These are phyloP conservation scores for mouse (Mus musculus) DNA, from an alignment of 2,113 vertebrate species.

Conservation along the genomic window DNA sequence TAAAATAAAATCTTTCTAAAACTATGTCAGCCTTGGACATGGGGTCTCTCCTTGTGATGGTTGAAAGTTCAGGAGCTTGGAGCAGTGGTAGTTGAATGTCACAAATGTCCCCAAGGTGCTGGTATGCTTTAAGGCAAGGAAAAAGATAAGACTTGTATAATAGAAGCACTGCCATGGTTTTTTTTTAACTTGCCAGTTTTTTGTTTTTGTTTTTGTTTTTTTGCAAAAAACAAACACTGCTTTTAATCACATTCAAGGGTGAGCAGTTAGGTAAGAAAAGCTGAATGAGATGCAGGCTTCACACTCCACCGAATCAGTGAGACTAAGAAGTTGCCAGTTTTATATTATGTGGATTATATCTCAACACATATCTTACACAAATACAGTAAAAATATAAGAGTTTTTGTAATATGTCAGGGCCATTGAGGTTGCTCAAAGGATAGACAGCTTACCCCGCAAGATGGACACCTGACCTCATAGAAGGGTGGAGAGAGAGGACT, in stretches of 20 bases:
- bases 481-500: not conserved
- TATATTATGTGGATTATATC: constrained; percentile 35
- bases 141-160: not conserved
- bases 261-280: no score
- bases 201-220: no score
- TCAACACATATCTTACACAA: constrained; percentile 31
- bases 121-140: not conserved
- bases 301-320: no score
- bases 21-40: not conserved
- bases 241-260: no score
- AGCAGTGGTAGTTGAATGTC: not conserved
- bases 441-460: not conserved
- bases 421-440: not conserved
- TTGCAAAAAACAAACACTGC: no score
- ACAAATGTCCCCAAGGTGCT: not conserved
- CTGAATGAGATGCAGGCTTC: no score
- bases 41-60: not conserved
- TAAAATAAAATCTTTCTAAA: constrained; percentile 49
- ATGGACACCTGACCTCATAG: not conserved
- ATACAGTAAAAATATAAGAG: constrained; percentile 14
- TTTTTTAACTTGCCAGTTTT: constrained; percentile 40
- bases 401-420: not conserved
- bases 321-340: constrained; percentile 50
- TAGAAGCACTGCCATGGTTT: not conserved
- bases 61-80: not conserved